phyloP scores from a whole-genome alignment of 2,888 invertebrate genomes.

The Villa cingulata region DNA sequence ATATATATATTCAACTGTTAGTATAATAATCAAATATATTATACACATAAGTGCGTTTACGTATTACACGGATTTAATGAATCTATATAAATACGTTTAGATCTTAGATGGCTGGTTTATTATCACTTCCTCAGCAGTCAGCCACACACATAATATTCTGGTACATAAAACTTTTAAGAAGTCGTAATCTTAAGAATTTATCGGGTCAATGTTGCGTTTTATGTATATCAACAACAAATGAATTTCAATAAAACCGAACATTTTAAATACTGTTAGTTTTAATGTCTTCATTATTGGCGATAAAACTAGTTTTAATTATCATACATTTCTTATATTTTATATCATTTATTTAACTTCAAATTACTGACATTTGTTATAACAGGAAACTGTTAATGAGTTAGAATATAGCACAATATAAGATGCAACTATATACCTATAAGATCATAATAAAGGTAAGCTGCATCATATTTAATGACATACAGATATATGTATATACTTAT shows the following conservation, averaged over 20 bases:
- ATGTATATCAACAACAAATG: conserved; percentile 8
- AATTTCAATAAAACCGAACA: conserved; percentile 6
- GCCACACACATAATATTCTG: too few relatives aligned
- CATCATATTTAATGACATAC: too few relatives aligned
- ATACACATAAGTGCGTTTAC: too few relatives aligned
- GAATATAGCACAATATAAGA: neutral
- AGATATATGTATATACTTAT: too few relatives aligned
- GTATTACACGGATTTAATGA: too few relatives aligned
- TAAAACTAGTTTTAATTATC: conserved; percentile 10
- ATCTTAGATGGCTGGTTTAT: too few relatives aligned
- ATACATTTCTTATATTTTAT: neutral
- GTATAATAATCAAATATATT: too few relatives aligned
- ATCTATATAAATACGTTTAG: too few relatives aligned
- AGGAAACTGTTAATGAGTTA: conserved; percentile 8
- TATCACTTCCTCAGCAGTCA: too few relatives aligned
- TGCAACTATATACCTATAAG: too few relatives aligned
- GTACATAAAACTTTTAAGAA: conserved; percentile 3
- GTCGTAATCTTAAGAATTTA: conserved; percentile 8
- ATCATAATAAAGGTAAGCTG: too few relatives aligned
- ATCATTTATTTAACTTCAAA: neutral
- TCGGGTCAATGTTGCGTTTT: conserved; percentile 11
- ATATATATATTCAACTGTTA: too few relatives aligned
- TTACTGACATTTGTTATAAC: neutral
- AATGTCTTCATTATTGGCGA: conserved; percentile 8
- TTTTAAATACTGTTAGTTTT: conserved; percentile 3